Percentiles rank a stretch among this genome's conserved stretches.
These are phyloP conservation scores for Trachurus trachurus DNA, from an alignment of 2,797 vertebrate species.

Conservation along the genomic window DNA sequence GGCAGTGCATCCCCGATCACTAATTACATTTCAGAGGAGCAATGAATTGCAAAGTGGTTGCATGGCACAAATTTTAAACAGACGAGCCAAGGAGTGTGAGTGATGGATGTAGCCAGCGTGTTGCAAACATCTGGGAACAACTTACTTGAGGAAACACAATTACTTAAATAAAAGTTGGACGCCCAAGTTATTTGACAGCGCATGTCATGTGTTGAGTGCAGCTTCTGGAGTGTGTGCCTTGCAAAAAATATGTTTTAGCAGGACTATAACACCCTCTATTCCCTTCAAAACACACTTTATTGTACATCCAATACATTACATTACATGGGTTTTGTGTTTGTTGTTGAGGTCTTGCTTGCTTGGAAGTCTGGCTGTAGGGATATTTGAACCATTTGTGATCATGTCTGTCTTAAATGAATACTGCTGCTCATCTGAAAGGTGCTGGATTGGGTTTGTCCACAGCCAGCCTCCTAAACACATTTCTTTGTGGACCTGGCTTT, in stretches of 20 bases:
- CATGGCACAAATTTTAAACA: neutral
- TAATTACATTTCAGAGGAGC: constrained; percentile 16
- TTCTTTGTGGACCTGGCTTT: neutral
- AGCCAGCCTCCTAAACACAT: neutral
- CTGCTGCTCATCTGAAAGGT: neutral
- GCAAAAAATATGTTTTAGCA: neutral
- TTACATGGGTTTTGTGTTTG: too few relatives aligned
- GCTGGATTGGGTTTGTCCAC: neutral
- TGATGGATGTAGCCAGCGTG: neutral
- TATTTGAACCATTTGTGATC: too few relatives aligned
- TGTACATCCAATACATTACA: too few relatives aligned
- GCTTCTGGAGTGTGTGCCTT: neutral
- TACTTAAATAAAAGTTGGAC: neutral
- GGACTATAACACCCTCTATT: neutral
- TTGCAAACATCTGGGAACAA: constrained; percentile 5
- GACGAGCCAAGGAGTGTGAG: constrained; percentile 2
- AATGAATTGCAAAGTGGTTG: constrained; percentile 9
- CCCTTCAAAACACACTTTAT: too few relatives aligned
- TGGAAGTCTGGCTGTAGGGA: neutral
- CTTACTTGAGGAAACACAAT: neutral
- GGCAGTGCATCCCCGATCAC: neutral
- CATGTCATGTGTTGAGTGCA: neutral
- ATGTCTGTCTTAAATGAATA: too few relatives aligned
- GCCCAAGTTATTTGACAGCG: neutral
- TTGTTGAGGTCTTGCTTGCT: neutral